These are phyloP conservation scores for Triplophysa yarkandensis DNA, from an alignment of 2,797 vertebrate species.

Conservation along the genomic window DNA sequence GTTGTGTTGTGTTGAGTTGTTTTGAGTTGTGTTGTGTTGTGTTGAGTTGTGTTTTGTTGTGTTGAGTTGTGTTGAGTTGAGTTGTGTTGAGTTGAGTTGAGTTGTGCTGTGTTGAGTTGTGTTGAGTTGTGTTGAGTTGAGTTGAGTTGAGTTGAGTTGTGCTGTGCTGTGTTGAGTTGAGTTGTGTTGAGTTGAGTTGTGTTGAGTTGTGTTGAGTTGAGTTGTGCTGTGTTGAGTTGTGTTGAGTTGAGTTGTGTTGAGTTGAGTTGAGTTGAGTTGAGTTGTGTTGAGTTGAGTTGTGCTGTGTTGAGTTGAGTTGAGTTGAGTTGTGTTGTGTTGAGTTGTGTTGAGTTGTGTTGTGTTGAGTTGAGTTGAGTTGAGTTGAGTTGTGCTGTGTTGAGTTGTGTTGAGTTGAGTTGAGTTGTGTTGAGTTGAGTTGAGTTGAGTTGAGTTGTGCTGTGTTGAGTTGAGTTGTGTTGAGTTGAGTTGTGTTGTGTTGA, in stretches of 20 bases:
- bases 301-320: no score
- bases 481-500: background rate
- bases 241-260: no score
- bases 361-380: no score
- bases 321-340: background rate
- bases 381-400: background rate
- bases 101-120: background rate
- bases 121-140: background rate
- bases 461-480: background rate
- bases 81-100: background rate
- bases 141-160: no score
- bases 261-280: no score
- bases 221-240: background rate
- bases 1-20: background rate
- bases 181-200: background rate
- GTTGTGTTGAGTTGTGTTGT: background rate
- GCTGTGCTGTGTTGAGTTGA: background rate
- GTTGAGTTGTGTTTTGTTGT: no score
- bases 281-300: background rate
- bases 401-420: background rate
- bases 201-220: background rate
- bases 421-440: no score
- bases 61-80: background rate
- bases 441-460: background rate
- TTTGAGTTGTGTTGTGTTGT: background rate